phyloP scores from a whole-genome alignment of 2,888 invertebrate genomes.

The Plemyria rubiginata region DNA sequence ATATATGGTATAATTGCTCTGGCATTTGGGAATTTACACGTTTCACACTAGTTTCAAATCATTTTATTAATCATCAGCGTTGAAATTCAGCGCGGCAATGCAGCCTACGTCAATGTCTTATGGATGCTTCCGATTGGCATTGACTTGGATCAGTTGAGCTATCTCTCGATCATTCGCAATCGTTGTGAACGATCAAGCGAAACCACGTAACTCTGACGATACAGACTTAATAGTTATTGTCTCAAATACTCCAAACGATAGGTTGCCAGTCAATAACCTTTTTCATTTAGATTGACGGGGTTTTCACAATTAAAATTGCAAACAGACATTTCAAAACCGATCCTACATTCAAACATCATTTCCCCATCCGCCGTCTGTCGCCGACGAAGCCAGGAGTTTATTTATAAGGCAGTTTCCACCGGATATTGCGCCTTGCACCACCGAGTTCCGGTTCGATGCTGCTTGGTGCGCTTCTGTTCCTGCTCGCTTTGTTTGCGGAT shows the following conservation, averaged over 20 bases:
- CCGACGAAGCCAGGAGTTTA: slow-evolving; percentile 22
- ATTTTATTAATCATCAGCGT: no score
- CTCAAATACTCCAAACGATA: no score
- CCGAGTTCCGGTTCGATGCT: slow-evolving; percentile 39
- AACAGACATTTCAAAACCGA: slow-evolving; percentile 3
- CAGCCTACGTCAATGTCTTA: no score
- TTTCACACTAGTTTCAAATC: no score
- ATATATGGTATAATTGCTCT: slow-evolving; percentile 13
- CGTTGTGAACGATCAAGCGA: no score
- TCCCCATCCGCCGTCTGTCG: slow-evolving; percentile 3
- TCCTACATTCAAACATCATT: slow-evolving; percentile 10
- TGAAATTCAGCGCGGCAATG: no score
- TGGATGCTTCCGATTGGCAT: no score
- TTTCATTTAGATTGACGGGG: neutral
- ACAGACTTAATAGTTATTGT: no score
- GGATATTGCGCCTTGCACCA: slow-evolving; percentile 55
- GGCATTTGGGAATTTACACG: neutral
- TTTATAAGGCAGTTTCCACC: slow-evolving; percentile 36
- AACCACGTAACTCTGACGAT: no score
- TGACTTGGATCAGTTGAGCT: no score
- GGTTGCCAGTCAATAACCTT: no score
- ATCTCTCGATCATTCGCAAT: no score
- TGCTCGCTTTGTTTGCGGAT: slow-evolving; percentile 27
- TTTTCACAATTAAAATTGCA: neutral
- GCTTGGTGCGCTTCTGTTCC: slow-evolving; percentile 20